Conservation (phyloP, 2,113 vertebrate species). For the Rhineura floridana region DNA sequence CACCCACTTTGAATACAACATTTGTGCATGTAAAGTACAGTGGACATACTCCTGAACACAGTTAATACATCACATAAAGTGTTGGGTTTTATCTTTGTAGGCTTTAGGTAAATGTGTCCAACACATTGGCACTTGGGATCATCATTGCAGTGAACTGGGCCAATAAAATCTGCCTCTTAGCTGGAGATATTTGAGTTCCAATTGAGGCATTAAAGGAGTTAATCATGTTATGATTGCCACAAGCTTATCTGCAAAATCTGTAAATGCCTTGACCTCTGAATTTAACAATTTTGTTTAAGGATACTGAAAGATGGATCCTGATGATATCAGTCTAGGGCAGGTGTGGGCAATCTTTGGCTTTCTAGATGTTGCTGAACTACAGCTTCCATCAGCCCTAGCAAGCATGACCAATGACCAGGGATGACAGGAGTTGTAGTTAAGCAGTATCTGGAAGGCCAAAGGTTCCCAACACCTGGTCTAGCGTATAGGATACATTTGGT, state of each 20-base stretch:
- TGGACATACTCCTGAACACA: background rate
- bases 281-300: background rate
- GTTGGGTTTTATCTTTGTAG: too few relatives aligned
- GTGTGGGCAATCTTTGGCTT: too few relatives aligned
- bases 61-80: background rate
- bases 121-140: too few relatives aligned
- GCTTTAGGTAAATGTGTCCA: background rate
- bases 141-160: background rate
- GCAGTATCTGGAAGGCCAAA: too few relatives aligned
- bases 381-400: too few relatives aligned
- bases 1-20: background rate
- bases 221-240: background rate
- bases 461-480: too few relatives aligned
- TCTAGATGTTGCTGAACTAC: too few relatives aligned
- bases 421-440: too few relatives aligned
- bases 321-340: background rate
- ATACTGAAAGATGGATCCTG: background rate
- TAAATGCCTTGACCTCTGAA: conserved; percentile 13
- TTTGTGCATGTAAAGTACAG: background rate
- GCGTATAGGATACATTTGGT: background rate
- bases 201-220: background rate
- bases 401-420: too few relatives aligned
- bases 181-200: background rate
- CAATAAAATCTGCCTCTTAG: background rate
- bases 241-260: accelerated